Evolutionary conservation across 2,888 invertebrate genomes (phyloP).

Genomic region (Dione juno): DNA sequence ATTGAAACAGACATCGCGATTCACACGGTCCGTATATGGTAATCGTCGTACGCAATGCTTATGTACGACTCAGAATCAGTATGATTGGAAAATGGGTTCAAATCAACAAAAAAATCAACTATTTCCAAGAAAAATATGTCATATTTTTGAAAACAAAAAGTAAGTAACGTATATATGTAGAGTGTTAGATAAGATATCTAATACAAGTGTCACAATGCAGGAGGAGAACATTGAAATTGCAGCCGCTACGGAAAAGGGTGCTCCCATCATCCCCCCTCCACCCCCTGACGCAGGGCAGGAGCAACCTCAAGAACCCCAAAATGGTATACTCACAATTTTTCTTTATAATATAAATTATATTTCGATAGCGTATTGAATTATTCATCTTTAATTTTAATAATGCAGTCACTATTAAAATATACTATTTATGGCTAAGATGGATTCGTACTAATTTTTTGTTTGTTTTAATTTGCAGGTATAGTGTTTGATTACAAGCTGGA

Average conservation of each 20-base stretch:
- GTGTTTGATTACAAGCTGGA: conserved; percentile 76
- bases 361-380: not conserved
- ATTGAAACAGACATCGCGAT: not conserved
- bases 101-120: conserved; percentile 4
- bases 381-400: not conserved
- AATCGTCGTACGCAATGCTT: not conserved
- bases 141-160: conserved; percentile 12
- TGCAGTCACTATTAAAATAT: not conserved
- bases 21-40: conserved; percentile 13
- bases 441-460: not conserved
- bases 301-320: conserved; percentile 73
- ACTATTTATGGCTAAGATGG: not conserved
- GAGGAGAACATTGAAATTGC: conserved; percentile 80
- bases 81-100: conserved; percentile 7
- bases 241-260: conserved; percentile 66
- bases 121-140: not conserved
- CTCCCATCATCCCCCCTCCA: conserved; percentile 49
- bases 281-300: conserved; percentile 68
- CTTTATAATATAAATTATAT: too few relatives aligned
- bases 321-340: conserved; percentile 55
- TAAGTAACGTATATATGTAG: conserved; percentile 6
- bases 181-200: conserved; percentile 24
- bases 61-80: conserved; percentile 7
- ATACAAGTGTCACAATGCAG: conserved; percentile 49
- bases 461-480: conserved; percentile 53